phyloP scores from a whole-genome alignment of 92 coral and sea anemone species.

The Hydrozoanthus gracilis region DNA sequence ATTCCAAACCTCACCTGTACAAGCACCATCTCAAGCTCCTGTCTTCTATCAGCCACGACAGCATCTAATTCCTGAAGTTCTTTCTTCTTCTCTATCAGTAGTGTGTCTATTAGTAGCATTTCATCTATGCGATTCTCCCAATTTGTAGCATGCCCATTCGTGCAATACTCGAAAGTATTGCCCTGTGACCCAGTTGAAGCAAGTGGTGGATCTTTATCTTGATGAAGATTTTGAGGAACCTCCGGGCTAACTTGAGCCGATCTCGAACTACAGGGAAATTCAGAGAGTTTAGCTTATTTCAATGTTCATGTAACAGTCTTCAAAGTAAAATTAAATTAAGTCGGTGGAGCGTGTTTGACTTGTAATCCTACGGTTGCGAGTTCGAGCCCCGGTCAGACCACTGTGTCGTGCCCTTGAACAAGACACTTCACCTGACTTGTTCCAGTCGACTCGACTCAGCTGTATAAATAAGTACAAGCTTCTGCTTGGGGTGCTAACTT shows the following conservation, averaged over 20 bases:
- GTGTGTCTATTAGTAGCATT: constrained; percentile 65
- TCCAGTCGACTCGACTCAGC: too few relatives aligned
- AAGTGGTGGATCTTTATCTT: not conserved
- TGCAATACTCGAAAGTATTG: constrained; percentile 19
- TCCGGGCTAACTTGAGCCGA: constrained; percentile 17
- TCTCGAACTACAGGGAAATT: not conserved
- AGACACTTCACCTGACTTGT: too few relatives aligned
- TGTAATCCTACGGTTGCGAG: too few relatives aligned
- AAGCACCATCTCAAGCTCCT: constrained; percentile 61
- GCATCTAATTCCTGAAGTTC: constrained; percentile 79
- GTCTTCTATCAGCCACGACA: constrained; percentile 68
- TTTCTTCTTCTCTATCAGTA: constrained; percentile 62
- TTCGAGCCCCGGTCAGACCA: too few relatives aligned
- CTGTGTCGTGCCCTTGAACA: too few relatives aligned
- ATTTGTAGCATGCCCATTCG: constrained; percentile 46
- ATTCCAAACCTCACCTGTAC: constrained; percentile 53
- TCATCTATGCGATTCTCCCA: constrained; percentile 69
- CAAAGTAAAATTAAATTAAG: too few relatives aligned
- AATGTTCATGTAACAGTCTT: not conserved
- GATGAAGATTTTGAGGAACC: not conserved
- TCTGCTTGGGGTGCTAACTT: too few relatives aligned
- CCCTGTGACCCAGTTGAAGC: constrained; percentile 1
- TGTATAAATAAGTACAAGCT: too few relatives aligned
- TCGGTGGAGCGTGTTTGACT: too few relatives aligned
- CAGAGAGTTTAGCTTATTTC: not conserved